phyloP scores from a whole-genome alignment of 2,797 vertebrate species.

The Notolabrus celidotus region DNA sequence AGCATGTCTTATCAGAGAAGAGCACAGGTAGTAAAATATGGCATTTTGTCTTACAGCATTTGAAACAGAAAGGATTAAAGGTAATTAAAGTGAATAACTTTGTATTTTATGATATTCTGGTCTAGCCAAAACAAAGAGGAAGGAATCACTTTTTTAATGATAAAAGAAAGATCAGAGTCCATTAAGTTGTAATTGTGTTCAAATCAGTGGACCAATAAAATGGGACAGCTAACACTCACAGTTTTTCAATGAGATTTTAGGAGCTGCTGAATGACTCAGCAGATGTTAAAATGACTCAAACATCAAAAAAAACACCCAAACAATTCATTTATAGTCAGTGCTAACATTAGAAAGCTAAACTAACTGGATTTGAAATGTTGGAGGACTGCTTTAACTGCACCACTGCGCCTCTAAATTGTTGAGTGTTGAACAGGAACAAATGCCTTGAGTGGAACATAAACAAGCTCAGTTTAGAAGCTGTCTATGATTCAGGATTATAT shows the following conservation, averaged over 20 bases:
- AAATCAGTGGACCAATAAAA: not conserved
- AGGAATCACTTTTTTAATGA: not conserved
- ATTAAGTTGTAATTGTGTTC: not conserved
- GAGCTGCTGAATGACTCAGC: not conserved
- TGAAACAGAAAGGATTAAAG: conserved; percentile 2
- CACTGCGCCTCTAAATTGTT: not conserved
- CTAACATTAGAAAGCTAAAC: not conserved
- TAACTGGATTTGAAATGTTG: not conserved
- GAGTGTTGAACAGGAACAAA: not conserved
- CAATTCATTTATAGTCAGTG: not conserved
- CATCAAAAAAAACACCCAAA: not conserved
- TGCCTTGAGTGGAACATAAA: not conserved
- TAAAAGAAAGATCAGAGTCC: not conserved
- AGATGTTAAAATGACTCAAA: not conserved
- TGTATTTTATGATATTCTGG: not conserved
- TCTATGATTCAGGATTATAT: not conserved
- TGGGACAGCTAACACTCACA: not conserved
- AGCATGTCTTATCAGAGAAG: conserved; percentile 62
- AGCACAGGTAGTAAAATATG: conserved; percentile 29
- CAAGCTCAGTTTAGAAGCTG: not conserved
- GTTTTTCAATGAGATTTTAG: not conserved
- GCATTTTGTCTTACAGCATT: not conserved
- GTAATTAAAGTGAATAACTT: not conserved
- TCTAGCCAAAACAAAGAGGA: not conserved
- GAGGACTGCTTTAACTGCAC: too few relatives aligned